Percentiles rank a stretch among this genome's conserved stretches.
Evolutionary conservation across 2,888 invertebrate species (phyloP).

Genomic region (Lithophane leautieri): DNA sequence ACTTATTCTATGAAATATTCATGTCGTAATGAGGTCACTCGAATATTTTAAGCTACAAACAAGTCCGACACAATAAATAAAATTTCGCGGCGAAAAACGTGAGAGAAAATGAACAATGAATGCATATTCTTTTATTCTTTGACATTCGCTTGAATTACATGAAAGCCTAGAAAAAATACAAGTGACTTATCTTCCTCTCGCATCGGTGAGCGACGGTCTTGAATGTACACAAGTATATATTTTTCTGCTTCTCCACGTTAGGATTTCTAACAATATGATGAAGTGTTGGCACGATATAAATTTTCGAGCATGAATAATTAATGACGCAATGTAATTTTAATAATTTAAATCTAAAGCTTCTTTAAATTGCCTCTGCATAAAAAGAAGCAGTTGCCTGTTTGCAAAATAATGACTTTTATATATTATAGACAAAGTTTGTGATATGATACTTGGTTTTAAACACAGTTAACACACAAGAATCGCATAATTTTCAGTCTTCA

Average conservation of each 20-base stretch:
- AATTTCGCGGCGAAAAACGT: constrained; percentile 51
- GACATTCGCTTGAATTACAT: constrained; percentile 45
- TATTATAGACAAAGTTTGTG: not conserved
- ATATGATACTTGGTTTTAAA: not conserved
- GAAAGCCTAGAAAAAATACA: constrained; percentile 55
- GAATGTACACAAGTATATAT: constrained; percentile 17
- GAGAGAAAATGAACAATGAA: constrained; percentile 51
- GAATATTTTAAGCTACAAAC: constrained; percentile 53
- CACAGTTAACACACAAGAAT: not conserved
- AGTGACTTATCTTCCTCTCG: constrained; percentile 48
- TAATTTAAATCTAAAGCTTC: not conserved
- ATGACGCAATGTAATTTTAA: not conserved
- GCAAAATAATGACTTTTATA: not conserved
- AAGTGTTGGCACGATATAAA: not conserved
- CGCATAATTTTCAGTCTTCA: not conserved
- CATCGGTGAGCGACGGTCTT: constrained; percentile 36
- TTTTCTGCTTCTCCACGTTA: constrained; percentile 30
- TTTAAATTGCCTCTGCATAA: not conserved
- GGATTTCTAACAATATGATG: not conserved
- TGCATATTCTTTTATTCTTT: constrained; percentile 59
- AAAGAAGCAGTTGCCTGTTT: not conserved
- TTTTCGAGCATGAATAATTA: not conserved
- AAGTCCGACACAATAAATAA: constrained; percentile 51
- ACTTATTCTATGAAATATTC: constrained; percentile 65
- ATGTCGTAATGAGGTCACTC: constrained; percentile 63